Percentiles rank a stretch among this genome's conserved stretches.
Conservation (phyloP, 2,113 vertebrate genomes). For the human region DNA sequence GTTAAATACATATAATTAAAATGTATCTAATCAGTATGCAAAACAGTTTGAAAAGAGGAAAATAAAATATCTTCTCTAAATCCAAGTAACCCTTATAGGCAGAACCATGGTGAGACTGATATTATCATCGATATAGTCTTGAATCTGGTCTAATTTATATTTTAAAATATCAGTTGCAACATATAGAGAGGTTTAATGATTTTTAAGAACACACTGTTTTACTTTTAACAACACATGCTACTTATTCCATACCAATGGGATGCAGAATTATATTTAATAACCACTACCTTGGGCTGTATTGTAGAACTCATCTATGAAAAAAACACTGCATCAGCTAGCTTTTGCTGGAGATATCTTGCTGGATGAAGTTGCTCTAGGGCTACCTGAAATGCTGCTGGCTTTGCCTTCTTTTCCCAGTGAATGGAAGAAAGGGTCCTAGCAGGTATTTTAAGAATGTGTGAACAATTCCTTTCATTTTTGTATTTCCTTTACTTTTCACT, state of each 20-base stretch:
- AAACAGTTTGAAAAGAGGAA: background rate
- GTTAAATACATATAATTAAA: slow-evolving; percentile 36
- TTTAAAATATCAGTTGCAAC: background rate
- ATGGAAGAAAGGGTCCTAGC: background rate
- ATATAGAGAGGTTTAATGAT: background rate
- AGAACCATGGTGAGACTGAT: background rate
- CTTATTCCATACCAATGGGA: background rate
- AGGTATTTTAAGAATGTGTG: slow-evolving; percentile 23
- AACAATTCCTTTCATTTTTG: background rate
- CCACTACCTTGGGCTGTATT: background rate
- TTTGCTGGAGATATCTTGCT: background rate
- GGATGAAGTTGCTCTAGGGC: background rate
- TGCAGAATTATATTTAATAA: background rate
- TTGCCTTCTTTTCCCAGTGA: background rate
- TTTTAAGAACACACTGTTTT: background rate
- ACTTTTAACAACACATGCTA: background rate
- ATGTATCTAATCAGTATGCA: background rate
- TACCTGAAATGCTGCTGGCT: background rate
- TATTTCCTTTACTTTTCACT: background rate
- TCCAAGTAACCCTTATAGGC: background rate
- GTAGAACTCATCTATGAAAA: background rate
- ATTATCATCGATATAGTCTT: background rate
- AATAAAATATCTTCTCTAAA: background rate
- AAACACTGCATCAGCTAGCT: background rate
- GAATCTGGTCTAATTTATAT: background rate